Evolutionary conservation across 2,113 vertebrate genomes (phyloP), one percentile per base, ranked within the genome.

Genomic region (Nyctibius bracteatus): DNA sequence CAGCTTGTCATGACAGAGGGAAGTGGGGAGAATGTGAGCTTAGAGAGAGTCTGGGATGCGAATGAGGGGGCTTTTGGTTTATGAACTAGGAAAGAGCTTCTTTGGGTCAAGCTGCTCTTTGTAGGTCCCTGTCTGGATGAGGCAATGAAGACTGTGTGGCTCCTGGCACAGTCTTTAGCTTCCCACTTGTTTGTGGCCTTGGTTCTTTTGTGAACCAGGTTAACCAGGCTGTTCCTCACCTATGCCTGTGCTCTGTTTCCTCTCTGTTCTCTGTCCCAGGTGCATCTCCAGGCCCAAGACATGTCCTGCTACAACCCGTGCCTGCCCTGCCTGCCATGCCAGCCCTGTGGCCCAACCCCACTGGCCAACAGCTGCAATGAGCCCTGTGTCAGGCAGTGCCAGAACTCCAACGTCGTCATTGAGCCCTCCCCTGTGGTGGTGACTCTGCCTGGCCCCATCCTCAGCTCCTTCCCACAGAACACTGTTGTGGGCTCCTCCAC

Each of bases 51-150:
- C 9, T 72, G 31, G 33, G 17, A 44, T 3, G 3, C 21, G 21
- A 11, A 10, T 3, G 8, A 14, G 3, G 22, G 15, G 13, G 4
- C 5, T 12, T 18, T 9, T 52, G 20, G 11, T 19, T 35, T 44
- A 35, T 1, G 5, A 4, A 30, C 3, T 11, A 11, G 4, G 17
- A 20, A 12, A 27, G 12, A 35, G 15, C 4, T 4, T 23, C 15
- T 8, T 8, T 54, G 25, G 37, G 85, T 2, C 18, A n/a, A 1
- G 51, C 8, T n/a, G 47, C 24, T 51, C 23, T 33, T 28, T 22
- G 4, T 39, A 39, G 16, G 41, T 10, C 41, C 14, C 41, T 43
- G 41, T 10, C 41, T 14, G 14, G 41, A 43, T 43, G 14, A 43
- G 11, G 8, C 3, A 3, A 33, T 19, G 44, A 49, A 51, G 22